These are phyloP conservation scores for Nicator chloris DNA, from an alignment of 2,113 vertebrate species.

Conservation along the genomic window DNA sequence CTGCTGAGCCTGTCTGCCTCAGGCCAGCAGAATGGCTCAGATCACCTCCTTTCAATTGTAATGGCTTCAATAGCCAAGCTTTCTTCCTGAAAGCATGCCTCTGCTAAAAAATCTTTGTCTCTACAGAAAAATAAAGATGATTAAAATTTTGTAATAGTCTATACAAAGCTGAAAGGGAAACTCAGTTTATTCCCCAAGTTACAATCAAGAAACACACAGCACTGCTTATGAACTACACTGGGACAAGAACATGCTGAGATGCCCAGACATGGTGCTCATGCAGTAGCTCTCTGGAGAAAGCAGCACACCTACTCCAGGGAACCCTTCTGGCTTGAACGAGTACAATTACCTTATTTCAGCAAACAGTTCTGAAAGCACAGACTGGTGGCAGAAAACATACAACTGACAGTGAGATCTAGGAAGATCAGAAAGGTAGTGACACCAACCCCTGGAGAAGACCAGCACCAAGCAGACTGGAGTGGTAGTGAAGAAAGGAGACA, in stretches of 20 bases:
- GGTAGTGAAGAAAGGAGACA: not conserved
- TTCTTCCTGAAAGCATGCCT: not conserved
- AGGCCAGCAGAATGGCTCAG: not conserved
- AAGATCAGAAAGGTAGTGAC: not conserved
- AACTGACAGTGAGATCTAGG: not conserved
- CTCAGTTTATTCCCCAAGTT: not conserved
- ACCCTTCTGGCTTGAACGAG: not conserved
- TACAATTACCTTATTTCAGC: too few relatives aligned
- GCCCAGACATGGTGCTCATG: not conserved
- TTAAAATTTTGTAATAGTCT: not conserved
- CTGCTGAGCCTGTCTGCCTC: not conserved
- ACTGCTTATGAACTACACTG: not conserved
- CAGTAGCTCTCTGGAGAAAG: not conserved
- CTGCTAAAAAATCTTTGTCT: not conserved
- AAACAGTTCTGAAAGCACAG: not conserved
- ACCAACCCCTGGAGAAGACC: not conserved
- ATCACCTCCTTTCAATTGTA: not conserved
- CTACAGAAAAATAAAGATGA: not conserved
- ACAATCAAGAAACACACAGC: not conserved
- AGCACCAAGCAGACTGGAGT: not conserved
- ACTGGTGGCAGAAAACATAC: not conserved
- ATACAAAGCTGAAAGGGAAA: not conserved
- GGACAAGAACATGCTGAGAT: rapidly evolving
- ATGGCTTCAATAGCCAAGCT: not conserved
- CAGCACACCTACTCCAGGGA: not conserved